Evolutionary conservation across 2,797 vertebrate species (phyloP), one percentile per base, ranked within the genome.

Genomic region (Scarus forsteni): DNA sequence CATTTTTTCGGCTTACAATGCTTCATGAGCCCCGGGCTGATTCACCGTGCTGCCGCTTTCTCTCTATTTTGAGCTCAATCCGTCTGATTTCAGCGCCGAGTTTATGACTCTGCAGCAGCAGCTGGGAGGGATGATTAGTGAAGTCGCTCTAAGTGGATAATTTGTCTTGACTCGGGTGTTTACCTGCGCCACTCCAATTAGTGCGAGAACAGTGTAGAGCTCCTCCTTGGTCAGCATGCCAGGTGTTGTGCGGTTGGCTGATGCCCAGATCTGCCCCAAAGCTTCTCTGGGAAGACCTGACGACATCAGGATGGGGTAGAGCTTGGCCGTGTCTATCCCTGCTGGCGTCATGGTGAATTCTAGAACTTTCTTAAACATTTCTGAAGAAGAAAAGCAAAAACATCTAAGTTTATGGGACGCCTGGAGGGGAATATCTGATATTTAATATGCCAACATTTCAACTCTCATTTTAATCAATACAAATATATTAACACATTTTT

Each of bases 161-260:
- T 70, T 83, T 66, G 53, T 63, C 35, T 35, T 19, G 57, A 77
- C 43, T 49, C 42, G 45, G 50, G 36, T 53, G 55, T 69, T 35
- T 95, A 99, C 98, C 98, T 99, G 98, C 1, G 97, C 95, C n/a
- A 97, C 93, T 0, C 96, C 98, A 49, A 99, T 97, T 92, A 99
- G 96, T 51, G 97, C 95, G 66, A 99, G 94, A 58, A 99, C 98
- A 0, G 94, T 90, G 69, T 98, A 99, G 50, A 99, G 96, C 89
- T 99, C 98, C 89, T 99, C 98, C 88, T 98, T 99, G 51, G 98
- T 99, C 64, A 99, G 95, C 90, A 97, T 97, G 61, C 98, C 98
- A 0, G 98, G 98, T 7, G 97, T 98, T 40, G 97, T 99, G 65
- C 97, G 96, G 90, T 99, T 99, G 88, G 98, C 97, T 61, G 97